phyloP scores from a whole-genome alignment of 1,140 invertebrate genomes.

The Glossosoma conforme region DNA sequence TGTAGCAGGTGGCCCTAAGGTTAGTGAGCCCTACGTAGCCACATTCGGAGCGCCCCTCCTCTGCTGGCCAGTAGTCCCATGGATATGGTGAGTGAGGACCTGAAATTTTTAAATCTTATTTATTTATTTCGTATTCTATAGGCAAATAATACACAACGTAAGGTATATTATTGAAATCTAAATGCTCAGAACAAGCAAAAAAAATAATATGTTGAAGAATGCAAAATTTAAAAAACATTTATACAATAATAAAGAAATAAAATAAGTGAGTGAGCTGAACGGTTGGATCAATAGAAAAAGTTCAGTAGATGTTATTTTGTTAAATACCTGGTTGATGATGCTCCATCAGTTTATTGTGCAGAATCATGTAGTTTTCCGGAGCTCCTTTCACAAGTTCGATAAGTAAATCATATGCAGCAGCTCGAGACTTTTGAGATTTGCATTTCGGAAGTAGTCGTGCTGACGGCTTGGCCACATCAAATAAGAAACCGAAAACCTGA shows the following conservation, averaged over 20 bases:
- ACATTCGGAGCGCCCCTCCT: slow-evolving; percentile 88
- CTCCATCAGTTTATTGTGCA: slow-evolving; percentile 75
- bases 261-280: no score
- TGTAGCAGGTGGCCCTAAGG: slow-evolving; percentile 92
- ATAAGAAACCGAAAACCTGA: slow-evolving; percentile 81
- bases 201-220: no score
- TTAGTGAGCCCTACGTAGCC: slow-evolving; percentile 93
- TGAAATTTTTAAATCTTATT: slow-evolving; percentile 30
- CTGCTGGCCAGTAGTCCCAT: slow-evolving; percentile 96
- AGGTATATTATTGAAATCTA: no score
- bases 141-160: no score
- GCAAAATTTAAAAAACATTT: no score
- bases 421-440: slow-evolving; percentile 82
- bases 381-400: slow-evolving; percentile 81
- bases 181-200: no score
- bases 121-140: no score
- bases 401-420: slow-evolving; percentile 84
- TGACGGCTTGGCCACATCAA: slow-evolving; percentile 80
- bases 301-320: no score
- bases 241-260: no score
- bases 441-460: slow-evolving; percentile 86
- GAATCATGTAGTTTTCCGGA: slow-evolving; percentile 78
- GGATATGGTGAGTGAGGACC: slow-evolving; percentile 80
- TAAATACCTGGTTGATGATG: slow-evolving; percentile 81
- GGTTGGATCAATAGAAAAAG: no score